phyloP scores from a whole-genome alignment of 2,797 vertebrate genomes.

The Melanotaenia boesemani region DNA sequence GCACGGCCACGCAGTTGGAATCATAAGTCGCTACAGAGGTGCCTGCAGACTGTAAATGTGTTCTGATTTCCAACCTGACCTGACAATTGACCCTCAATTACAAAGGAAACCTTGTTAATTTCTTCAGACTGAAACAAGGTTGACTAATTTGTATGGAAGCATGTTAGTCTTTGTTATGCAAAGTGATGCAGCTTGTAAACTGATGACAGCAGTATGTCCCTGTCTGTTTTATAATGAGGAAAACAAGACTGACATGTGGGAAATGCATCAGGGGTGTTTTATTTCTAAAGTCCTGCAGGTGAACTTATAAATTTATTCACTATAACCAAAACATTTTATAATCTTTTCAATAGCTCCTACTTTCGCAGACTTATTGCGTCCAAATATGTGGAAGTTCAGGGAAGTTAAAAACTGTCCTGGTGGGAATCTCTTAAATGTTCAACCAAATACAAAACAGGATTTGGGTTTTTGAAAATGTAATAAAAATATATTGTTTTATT shows the following conservation, averaged over 20 bases:
- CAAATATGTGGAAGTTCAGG: slow-evolving; percentile 68
- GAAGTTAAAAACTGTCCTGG: slow-evolving; percentile 69
- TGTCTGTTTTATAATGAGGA: slow-evolving; percentile 37
- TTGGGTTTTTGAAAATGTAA: slow-evolving; percentile 82
- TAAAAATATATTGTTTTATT: slow-evolving; percentile 84
- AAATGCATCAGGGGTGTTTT: slow-evolving; percentile 13
- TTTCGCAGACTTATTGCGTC: slow-evolving; percentile 69
- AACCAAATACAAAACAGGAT: slow-evolving; percentile 75
- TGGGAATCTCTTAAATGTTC: slow-evolving; percentile 76
- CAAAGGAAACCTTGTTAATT: slow-evolving; percentile 52
- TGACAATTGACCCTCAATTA: slow-evolving; percentile 61
- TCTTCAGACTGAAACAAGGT: slow-evolving; percentile 42
- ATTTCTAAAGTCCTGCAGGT: slow-evolving; percentile 44
- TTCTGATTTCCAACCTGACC: slow-evolving; percentile 57
- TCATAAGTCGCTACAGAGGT: slow-evolving; percentile 41
- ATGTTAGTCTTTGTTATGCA: slow-evolving; percentile 54
- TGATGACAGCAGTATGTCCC: slow-evolving; percentile 8
- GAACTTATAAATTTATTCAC: slow-evolving; percentile 55
- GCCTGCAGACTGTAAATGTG: slow-evolving; percentile 47
- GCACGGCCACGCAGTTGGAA: slow-evolving; percentile 52
- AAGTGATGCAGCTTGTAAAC: slow-evolving; percentile 46
- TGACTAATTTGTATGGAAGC: slow-evolving; percentile 53
- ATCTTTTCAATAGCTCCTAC: slow-evolving; percentile 53
- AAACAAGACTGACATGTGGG: slow-evolving; percentile 49
- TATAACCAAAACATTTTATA: slow-evolving; percentile 63